These are phyloP conservation scores for Phenganax stokvisi DNA, from an alignment of 92 coral and sea anemone genomes.

Conservation along the genomic window DNA sequence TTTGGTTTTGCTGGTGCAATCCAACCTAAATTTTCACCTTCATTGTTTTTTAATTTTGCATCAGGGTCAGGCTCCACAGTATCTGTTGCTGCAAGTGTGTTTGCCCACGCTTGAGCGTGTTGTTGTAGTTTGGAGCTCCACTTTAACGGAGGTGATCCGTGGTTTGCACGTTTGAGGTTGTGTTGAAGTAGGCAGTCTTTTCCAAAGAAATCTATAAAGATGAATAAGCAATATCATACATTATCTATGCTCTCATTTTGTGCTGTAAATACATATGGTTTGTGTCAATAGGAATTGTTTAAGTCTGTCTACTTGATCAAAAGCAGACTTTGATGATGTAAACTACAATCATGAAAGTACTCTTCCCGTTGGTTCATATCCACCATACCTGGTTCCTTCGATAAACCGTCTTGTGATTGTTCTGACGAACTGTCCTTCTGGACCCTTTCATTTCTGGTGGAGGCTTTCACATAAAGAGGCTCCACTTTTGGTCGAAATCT, in stretches of 20 bases:
- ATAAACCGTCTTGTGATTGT: background rate
- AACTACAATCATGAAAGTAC: background rate
- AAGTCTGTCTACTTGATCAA: too few species aligned
- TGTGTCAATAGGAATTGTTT: too few species aligned
- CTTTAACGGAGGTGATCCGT: slow-evolving; percentile 65
- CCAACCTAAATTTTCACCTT: slow-evolving; percentile 87
- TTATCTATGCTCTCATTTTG: background rate
- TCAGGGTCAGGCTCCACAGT: slow-evolving; percentile 58
- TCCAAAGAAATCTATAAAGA: slow-evolving; percentile 39
- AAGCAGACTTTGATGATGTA: too few species aligned
- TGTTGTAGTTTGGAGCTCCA: slow-evolving; percentile 75
- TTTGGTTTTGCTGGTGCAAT: slow-evolving; percentile 70
- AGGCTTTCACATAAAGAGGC: slow-evolving; percentile 36
- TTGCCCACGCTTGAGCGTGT: slow-evolving; percentile 81
- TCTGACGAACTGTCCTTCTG: background rate
- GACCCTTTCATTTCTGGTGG: background rate
- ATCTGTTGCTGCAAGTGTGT: slow-evolving; percentile 61
- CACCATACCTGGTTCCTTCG: slow-evolving; percentile 13
- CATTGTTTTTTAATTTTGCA: slow-evolving; percentile 47
- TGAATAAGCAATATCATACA: background rate
- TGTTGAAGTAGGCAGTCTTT: slow-evolving; percentile 71
- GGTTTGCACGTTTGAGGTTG: slow-evolving; percentile 63
- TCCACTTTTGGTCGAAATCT: slow-evolving; percentile 83
- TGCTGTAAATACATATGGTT: too few species aligned
- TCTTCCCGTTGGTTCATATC: background rate